Conservation (phyloP, 2,888 invertebrate species). For the Conomelus anceps region DNA sequence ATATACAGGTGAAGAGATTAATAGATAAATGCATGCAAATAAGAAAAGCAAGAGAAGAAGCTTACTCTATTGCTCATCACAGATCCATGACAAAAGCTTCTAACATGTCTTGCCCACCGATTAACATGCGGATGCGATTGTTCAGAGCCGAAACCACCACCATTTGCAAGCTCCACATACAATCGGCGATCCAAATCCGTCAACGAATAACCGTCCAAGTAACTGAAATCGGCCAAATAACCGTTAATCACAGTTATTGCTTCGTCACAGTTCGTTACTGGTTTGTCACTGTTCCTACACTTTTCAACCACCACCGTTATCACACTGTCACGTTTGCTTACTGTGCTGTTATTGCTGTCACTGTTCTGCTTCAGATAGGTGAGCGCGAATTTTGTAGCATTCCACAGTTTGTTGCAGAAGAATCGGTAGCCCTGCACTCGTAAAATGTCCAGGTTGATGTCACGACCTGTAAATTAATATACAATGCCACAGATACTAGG, state of each 20-base stretch:
- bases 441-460: constrained; percentile 93
- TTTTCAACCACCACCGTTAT: not conserved
- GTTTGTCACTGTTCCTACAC: not conserved
- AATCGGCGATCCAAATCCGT: constrained; percentile 43
- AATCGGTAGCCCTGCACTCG: constrained; percentile 90
- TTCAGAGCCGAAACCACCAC: constrained; percentile 27
- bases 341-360: not conserved
- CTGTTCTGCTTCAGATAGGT: constrained; percentile 50
- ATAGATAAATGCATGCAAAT: not conserved
- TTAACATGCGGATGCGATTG: constrained; percentile 40
- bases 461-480: constrained; percentile 56
- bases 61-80: not conserved
- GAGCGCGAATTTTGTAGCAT: constrained; percentile 89
- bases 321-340: not conserved
- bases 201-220: constrained; percentile 43
- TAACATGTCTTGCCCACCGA: constrained; percentile 44
- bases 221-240: constrained; percentile 43
- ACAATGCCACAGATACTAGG: not conserved
- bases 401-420: constrained; percentile 99
- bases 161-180: constrained; percentile 31
- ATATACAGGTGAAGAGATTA: not conserved
- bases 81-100: not conserved
- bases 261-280: not conserved
- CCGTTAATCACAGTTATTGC: constrained; percentile 38
- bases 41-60: not conserved